These are phyloP conservation scores for Aplocera efformata DNA, from an alignment of 2,888 invertebrate species.

Conservation along the genomic window DNA sequence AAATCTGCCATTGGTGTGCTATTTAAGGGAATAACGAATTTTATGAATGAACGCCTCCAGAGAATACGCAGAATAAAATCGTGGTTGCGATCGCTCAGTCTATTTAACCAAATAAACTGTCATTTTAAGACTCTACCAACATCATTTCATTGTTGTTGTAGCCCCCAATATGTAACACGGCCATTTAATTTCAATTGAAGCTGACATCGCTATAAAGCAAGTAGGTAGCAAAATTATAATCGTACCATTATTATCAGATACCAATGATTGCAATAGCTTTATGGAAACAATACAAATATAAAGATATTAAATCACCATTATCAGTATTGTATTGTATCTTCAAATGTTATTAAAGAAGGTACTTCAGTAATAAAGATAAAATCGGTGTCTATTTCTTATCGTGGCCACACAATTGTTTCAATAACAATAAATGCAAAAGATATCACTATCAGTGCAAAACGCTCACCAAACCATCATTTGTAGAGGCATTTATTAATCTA, in stretches of 20 bases:
- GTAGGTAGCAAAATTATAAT: constrained; percentile 42
- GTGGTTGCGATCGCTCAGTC: constrained; percentile 42
- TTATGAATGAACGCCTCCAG: constrained; percentile 68
- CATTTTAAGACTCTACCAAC: constrained; percentile 44
- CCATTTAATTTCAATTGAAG: constrained; percentile 54
- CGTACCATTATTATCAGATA: constrained; percentile 48
- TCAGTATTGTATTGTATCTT: constrained; percentile 72
- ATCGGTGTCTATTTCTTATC: constrained; percentile 47
- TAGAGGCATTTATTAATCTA: constrained; percentile 1
- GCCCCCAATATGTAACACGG: constrained; percentile 50
- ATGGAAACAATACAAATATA: constrained; percentile 75
- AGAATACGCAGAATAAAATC: constrained; percentile 49
- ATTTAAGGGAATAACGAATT: constrained; percentile 57
- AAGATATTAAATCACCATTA: constrained; percentile 68
- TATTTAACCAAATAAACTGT: constrained; percentile 60
- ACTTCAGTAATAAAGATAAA: constrained; percentile 65
- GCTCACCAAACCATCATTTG: neutral
- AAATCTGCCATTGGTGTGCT: constrained; percentile 43
- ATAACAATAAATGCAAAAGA: constrained; percentile 45
- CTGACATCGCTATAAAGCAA: constrained; percentile 22
- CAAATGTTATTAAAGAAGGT: constrained; percentile 60
- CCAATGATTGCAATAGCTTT: constrained; percentile 65
- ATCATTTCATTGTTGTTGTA: constrained; percentile 46
- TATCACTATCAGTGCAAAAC: constrained; percentile 36
- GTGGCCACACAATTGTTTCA: constrained; percentile 44